Conservation (phyloP, 1,140 invertebrate genomes). For the Chironomus tepperi region DNA sequence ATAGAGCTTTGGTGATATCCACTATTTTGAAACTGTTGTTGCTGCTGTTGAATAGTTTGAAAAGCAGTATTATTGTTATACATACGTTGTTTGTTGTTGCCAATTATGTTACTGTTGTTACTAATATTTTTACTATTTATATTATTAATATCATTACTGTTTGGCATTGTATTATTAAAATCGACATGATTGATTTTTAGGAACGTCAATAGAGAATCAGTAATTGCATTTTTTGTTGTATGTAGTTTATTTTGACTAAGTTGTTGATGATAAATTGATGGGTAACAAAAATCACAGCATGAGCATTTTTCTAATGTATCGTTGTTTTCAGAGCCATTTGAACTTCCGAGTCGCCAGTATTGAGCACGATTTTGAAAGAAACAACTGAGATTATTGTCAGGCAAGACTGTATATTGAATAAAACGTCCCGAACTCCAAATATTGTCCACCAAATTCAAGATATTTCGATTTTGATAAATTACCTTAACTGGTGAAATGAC, state of each 20-base stretch:
- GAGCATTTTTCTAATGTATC: not conserved
- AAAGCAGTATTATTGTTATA: not conserved
- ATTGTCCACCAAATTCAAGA: not conserved
- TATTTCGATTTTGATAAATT: not conserved
- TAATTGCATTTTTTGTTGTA: not conserved
- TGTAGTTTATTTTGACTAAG: not conserved
- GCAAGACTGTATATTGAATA: not conserved
- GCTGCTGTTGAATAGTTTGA: not conserved
- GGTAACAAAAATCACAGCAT: conserved; percentile 17
- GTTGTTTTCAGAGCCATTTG: no score
- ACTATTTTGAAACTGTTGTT: not conserved
- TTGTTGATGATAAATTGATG: not conserved
- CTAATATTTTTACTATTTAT: not conserved
- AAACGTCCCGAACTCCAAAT: not conserved
- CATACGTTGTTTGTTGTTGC: conserved; percentile 2
- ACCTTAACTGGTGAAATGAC: not conserved
- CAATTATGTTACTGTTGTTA: not conserved
- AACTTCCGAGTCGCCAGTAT: conserved; percentile 5
- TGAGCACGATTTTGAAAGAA: conserved; percentile 19
- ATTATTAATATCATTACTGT: not conserved
- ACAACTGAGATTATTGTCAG: not conserved
- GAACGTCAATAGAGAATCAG: conserved; percentile 16
- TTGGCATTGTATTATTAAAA: not conserved
- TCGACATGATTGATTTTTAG: not conserved
- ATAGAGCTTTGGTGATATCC: not conserved